Conservation (phyloP, 2,797 vertebrate genomes). For the Lateolabrax maculatus region DNA sequence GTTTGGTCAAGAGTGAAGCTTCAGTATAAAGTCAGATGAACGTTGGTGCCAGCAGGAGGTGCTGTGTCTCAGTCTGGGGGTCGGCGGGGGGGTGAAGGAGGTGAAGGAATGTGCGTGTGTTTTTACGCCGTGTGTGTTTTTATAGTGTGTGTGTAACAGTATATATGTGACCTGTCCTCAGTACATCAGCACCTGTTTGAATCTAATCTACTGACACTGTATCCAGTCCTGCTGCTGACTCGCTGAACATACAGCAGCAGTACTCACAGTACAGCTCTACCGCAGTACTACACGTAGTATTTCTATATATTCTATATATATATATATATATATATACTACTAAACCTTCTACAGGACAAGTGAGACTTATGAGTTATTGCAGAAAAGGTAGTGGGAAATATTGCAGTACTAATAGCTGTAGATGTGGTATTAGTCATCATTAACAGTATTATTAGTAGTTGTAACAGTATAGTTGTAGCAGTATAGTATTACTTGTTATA, state of each 20-base stretch:
- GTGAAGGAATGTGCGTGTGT: constrained; percentile 15
- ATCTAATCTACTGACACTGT: constrained; percentile 18
- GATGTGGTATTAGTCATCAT: background rate
- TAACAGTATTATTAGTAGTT: background rate
- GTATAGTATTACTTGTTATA: background rate
- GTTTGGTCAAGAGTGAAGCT: too few relatives aligned
- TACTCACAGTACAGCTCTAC: background rate
- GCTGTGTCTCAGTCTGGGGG: background rate
- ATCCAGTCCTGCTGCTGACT: constrained; percentile 1
- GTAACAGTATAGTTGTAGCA: background rate
- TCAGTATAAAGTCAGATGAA: too few relatives aligned
- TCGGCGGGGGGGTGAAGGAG: background rate
- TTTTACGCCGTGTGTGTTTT: constrained; percentile 11
- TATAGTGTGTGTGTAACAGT: constrained; percentile 33
- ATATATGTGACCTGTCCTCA: constrained; percentile 23
- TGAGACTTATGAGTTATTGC: background rate
- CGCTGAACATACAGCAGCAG: background rate
- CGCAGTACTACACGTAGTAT: background rate
- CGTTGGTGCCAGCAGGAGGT: constrained; percentile 24
- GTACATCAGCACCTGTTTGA: constrained; percentile 19
- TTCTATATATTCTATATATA: too few relatives aligned
- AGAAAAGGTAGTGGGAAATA: background rate
- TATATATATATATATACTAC: too few relatives aligned
- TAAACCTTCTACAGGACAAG: background rate
- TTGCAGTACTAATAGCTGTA: too few relatives aligned